Percentiles rank a stretch among this genome's conserved stretches.
phyloP scores from a whole-genome alignment of 2,888 invertebrate genomes.

The Epirrhoe alternata region DNA sequence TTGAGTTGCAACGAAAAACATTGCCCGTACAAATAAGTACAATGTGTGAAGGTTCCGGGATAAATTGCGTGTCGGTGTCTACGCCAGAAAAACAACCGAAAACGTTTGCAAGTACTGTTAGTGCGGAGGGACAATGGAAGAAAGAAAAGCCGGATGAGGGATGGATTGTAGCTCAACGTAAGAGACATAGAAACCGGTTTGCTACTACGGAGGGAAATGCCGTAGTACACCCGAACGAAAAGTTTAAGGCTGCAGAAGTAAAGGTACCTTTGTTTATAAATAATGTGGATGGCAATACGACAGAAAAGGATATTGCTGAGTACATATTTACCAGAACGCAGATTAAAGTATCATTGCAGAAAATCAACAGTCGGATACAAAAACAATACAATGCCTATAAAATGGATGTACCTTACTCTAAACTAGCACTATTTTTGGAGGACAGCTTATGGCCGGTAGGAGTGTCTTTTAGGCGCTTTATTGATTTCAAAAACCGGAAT shows the following conservation, averaged over 20 bases:
- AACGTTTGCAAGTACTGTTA: not conserved
- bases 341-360: not conserved
- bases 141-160: not conserved
- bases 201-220: not conserved
- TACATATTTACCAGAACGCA: not conserved
- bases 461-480: not conserved
- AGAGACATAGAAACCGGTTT: not conserved
- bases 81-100: not conserved
- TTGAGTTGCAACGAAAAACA: not conserved
- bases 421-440: not conserved
- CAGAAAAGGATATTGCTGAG: not conserved
- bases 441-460: not conserved
- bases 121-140: not conserved
- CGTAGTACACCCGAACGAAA: not conserved
- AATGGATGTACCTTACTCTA: not conserved
- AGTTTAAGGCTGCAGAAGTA: not conserved
- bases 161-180: not conserved
- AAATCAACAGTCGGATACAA: not conserved
- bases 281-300: not conserved
- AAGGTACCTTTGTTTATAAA: not conserved
- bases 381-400: not conserved
- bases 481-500: not conserved
- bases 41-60: not conserved
- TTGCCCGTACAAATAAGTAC: not conserved
- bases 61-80: not conserved